These are phyloP conservation scores for Hetaerina americana DNA, from an alignment of 1,140 invertebrate species.

Conservation along the genomic window DNA sequence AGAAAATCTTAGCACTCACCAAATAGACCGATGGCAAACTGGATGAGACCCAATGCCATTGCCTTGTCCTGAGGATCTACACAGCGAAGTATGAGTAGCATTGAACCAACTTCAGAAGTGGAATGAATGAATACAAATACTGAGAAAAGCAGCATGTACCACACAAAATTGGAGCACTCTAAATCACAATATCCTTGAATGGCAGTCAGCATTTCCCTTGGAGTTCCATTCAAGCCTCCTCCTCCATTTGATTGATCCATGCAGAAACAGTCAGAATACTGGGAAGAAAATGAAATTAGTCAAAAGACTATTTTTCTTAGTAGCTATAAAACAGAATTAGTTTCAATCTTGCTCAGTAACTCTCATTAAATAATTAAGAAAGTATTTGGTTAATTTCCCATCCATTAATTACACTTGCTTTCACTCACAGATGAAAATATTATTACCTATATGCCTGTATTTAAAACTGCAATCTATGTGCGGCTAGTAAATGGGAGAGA, in stretches of 20 bases:
- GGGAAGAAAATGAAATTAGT: conserved; percentile 18
- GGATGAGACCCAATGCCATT: conserved; percentile 85
- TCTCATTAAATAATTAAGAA: too few species aligned
- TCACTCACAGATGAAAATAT: too few species aligned
- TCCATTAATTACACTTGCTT: too few species aligned
- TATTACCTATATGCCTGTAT: too few species aligned
- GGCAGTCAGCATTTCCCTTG: not conserved
- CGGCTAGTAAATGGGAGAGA: too few species aligned
- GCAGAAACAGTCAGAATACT: conserved; percentile 66
- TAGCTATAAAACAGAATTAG: too few species aligned
- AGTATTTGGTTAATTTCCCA: too few species aligned
- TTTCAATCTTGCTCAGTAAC: too few species aligned
- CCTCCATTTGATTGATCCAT: conserved; percentile 34
- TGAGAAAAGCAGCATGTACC: conserved; percentile 76
- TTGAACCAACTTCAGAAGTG: conserved; percentile 81
- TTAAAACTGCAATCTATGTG: too few species aligned
- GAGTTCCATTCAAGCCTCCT: conserved; percentile 16
- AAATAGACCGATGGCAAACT: conserved; percentile 84
- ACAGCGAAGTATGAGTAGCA: conserved; percentile 78
- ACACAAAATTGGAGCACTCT: conserved; percentile 64
- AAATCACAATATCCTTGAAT: conserved; percentile 47
- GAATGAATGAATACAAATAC: conserved; percentile 83
- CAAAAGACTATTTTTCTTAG: too few species aligned
- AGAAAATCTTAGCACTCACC: conserved; percentile 38
- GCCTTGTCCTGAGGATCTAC: conserved; percentile 85